phyloP scores from a whole-genome alignment of 2,797 vertebrate genomes.

The Cossypha heuglini region DNA sequence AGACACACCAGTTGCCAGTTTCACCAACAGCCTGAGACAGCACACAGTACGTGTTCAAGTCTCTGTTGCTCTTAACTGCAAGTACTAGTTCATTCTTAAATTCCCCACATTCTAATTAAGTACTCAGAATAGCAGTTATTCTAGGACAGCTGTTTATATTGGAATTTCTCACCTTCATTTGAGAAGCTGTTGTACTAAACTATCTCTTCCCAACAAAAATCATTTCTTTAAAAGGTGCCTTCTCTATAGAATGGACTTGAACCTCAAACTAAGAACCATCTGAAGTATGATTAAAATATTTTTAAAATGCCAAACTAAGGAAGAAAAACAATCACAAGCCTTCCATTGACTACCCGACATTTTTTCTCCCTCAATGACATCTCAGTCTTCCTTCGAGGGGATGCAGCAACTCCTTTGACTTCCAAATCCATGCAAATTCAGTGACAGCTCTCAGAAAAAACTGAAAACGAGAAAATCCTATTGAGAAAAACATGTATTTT shows the following conservation, averaged over 20 bases:
- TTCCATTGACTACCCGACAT: constrained; percentile 37
- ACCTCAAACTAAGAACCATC: background rate
- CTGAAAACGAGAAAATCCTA: background rate
- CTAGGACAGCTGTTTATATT: background rate
- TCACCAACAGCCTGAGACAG: background rate
- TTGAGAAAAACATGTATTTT: background rate
- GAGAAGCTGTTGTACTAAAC: background rate
- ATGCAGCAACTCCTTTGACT: constrained; percentile 63
- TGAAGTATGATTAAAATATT: background rate
- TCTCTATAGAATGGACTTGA: background rate
- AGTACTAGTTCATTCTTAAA: background rate
- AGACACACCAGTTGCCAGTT: background rate
- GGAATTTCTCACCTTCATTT: background rate
- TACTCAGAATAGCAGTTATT: background rate
- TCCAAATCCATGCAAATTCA: constrained; percentile 72
- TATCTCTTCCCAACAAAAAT: background rate
- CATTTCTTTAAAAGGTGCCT: background rate
- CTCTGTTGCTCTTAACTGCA: background rate
- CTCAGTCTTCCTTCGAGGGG: constrained; percentile 27
- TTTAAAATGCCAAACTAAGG: background rate
- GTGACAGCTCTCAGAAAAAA: background rate
- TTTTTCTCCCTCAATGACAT: constrained; percentile 17
- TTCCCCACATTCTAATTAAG: background rate
- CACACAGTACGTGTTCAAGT: background rate
- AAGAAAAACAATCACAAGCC: background rate